These are phyloP conservation scores for Megalopta genalis DNA, from an alignment of 1,140 invertebrate species.

Conservation along the genomic window DNA sequence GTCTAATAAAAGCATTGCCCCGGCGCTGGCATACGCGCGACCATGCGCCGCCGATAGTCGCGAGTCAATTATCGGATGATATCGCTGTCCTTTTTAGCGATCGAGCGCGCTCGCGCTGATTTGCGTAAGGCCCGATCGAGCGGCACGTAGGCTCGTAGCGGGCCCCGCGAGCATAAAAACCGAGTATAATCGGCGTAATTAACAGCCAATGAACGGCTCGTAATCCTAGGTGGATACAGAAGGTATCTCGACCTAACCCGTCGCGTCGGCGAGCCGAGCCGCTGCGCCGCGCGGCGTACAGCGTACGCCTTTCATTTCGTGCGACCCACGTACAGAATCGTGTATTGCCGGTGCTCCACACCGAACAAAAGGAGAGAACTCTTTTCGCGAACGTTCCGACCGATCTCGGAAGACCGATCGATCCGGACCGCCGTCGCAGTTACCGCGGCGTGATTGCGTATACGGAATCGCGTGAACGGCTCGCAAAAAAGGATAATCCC, in stretches of 20 bases:
- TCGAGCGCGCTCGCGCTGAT: slow-evolving; percentile 34
- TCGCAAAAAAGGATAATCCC: not conserved
- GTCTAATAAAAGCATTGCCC: slow-evolving; percentile 20
- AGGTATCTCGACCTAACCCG: slow-evolving; percentile 54
- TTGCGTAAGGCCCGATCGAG: slow-evolving; percentile 37
- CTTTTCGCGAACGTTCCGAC: not conserved
- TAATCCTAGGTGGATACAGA: slow-evolving; percentile 41
- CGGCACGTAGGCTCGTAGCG: slow-evolving; percentile 31
- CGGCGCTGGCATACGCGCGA: not conserved
- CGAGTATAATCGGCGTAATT: slow-evolving; percentile 60
- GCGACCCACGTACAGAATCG: slow-evolving; percentile 50
- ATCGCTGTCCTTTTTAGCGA: slow-evolving; percentile 4
- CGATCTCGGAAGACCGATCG: slow-evolving; percentile 7
- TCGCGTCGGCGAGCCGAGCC: not conserved
- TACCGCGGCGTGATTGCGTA: slow-evolving; percentile 12
- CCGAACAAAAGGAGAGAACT: slow-evolving; percentile 17
- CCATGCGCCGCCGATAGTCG: not conserved
- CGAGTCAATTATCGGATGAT: slow-evolving; percentile 45
- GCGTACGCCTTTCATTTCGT: slow-evolving; percentile 55
- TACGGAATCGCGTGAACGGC: slow-evolving; percentile 48
- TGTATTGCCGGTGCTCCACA: no score
- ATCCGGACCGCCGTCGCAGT: slow-evolving; percentile 1
- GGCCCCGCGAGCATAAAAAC: slow-evolving; percentile 50
- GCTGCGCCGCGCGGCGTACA: no score
- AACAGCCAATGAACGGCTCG: slow-evolving; percentile 39